Evolutionary conservation across 2,888 invertebrate species (phyloP), one percentile per base, ranked within the genome.

Genomic region (Linyphia triangularis): DNA sequence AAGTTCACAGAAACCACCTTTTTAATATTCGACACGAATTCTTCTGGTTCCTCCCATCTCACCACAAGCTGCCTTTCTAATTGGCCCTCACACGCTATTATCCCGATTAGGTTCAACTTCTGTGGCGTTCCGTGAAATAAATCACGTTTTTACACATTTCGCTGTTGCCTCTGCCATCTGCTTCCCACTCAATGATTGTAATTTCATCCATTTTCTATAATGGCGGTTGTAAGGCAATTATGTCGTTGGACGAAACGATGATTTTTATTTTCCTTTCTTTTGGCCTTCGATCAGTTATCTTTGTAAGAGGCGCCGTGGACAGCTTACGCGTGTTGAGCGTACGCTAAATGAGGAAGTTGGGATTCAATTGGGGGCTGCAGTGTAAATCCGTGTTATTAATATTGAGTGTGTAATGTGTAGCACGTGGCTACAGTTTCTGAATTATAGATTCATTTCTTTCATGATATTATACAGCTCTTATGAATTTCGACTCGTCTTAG

Each of bases 41-140:
- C 40, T 16, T 70, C 7, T 13, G 70, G 40, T 28, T 9, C 81
- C 82, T 33, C 57, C 79, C 67, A 57, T 51, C 51, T 30, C 79
- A 67, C 78, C 78, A 67, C 78, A 79, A 79, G 40, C 78, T 79
- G 65, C 78, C 51, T 19, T 19, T 26, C 26, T 69, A 82, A 82
- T 70, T 70, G 70, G 70, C 82, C 82, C 70, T 82, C 70, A 70
- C 82, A 40, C 30, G 82, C 82, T 82, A 70, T 82, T 70, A 82
- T 70, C 82, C n/a, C 37, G 82, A 82, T 82, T 82, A 70, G 40
- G 37, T 26, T 19, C 70, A 26, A 26, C 61, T 72, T 33, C 79
- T 79, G 79, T 61, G n/a, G n/a, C 59, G 30, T 40, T 37, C 19
- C 40, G 24, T n/a, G 28, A 82, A 33, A 82, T 82, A 61, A 82